Evolutionary conservation across 2,113 vertebrate genomes (phyloP).

Genomic region (Mobula hypostoma): DNA sequence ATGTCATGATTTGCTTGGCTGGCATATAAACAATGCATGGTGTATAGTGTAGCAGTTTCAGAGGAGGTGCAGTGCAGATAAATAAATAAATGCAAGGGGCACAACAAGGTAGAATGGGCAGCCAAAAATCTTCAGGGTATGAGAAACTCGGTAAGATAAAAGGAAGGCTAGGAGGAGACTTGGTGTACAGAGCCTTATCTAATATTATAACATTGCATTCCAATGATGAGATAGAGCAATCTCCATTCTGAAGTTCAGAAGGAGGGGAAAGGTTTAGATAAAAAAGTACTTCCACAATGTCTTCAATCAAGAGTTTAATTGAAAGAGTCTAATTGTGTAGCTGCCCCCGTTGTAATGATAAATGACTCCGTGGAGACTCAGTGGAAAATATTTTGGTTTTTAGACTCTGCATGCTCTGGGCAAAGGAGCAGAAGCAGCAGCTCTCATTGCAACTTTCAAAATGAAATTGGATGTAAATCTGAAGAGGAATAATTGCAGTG

Average conservation of each 20-base stretch:
- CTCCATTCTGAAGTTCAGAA: neutral
- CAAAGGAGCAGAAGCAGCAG: too few species aligned
- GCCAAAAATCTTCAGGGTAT: too few species aligned
- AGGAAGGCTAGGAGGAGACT: neutral
- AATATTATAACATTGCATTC: neutral
- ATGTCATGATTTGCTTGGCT: too few species aligned
- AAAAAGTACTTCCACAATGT: neutral
- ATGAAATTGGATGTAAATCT: too few species aligned
- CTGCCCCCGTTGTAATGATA: neutral
- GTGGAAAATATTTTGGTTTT: neutral
- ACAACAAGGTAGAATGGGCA: too few species aligned
- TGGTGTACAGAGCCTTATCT: neutral
- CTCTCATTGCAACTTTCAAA: too few species aligned
- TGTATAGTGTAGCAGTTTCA: too few species aligned
- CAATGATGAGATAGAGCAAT: neutral
- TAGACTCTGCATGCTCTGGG: neutral
- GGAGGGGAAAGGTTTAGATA: neutral
- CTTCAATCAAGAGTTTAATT: neutral
- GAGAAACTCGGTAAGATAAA: neutral
- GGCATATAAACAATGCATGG: too few species aligned
- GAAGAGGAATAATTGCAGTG: too few species aligned
- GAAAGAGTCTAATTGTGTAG: neutral
- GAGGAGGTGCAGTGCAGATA: too few species aligned
- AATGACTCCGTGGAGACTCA: neutral
- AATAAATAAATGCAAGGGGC: too few species aligned